A percentile compares a stretch with the other conserved stretches of the same genome.
Conservation (phyloP, 1,140 invertebrate species). For the Aphidius ervi region DNA sequence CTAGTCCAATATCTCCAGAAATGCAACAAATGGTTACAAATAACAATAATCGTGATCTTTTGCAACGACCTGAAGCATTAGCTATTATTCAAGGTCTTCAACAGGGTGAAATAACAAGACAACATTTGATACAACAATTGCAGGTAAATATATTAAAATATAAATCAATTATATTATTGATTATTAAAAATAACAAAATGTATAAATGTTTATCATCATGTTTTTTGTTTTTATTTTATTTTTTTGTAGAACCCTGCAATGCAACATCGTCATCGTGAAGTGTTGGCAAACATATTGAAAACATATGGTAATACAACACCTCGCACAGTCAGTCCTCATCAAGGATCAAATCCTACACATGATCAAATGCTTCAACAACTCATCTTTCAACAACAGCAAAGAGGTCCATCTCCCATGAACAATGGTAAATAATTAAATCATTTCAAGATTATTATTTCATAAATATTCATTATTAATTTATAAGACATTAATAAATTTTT, state of each 20-base stretch:
- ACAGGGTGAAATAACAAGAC: constrained; percentile 68
- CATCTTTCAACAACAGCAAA: constrained; percentile 43
- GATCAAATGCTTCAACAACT: constrained; percentile 50
- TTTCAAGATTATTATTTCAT: background rate
- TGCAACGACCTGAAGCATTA: constrained; percentile 69
- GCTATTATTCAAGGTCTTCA: constrained; percentile 70
- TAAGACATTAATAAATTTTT: constrained; percentile 19
- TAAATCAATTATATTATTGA: background rate
- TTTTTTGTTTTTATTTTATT: background rate
- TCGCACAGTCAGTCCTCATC: constrained; percentile 55
- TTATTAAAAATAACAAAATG: background rate
- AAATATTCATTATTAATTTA: background rate
- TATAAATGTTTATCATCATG: background rate
- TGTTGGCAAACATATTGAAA: constrained; percentile 67
- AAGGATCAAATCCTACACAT: constrained; percentile 37
- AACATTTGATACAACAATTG: constrained; percentile 70
- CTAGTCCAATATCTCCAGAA: constrained; percentile 55
- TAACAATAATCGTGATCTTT: constrained; percentile 56
- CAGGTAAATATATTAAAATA: constrained; percentile 36
- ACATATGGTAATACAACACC: constrained; percentile 51
- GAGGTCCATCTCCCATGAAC: constrained; percentile 54
- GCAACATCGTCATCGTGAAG: constrained; percentile 67
- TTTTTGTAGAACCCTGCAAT: constrained; percentile 60
- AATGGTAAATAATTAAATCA: constrained; percentile 39
- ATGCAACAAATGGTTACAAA: constrained; percentile 56